Percentiles rank a stretch among this genome's conserved stretches.
Conservation (phyloP, 2,797 vertebrate genomes). For the Philypnodon macrostomus region DNA sequence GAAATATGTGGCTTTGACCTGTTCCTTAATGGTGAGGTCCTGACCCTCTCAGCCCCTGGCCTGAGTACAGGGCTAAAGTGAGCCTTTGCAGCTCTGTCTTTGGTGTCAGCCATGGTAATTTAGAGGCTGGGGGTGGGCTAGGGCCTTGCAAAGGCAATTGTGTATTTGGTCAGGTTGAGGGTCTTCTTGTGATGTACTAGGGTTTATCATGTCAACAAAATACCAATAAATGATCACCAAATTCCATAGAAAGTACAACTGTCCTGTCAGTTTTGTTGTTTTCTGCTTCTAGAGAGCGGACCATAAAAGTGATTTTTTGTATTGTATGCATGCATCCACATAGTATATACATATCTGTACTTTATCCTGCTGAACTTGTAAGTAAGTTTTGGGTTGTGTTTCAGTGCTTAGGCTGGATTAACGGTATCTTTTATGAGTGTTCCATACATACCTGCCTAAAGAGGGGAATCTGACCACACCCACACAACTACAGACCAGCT, state of each 20-base stretch:
- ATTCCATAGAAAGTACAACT: too few species aligned
- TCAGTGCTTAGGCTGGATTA: too few species aligned
- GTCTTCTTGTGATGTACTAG: slow-evolving; percentile 55
- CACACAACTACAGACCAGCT: slow-evolving; percentile 63
- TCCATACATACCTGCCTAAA: slow-evolving; percentile 57
- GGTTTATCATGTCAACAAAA: slow-evolving; percentile 64
- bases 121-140: slow-evolving; percentile 60
- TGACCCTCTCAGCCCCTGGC: slow-evolving; percentile 67
- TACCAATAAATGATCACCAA: slow-evolving; percentile 69
- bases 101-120: slow-evolving; percentile 72
- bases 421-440: slow-evolving; percentile 2
- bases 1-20: slow-evolving; percentile 83
- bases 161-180: slow-evolving; percentile 56
- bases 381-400: too few species aligned
- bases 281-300: slow-evolving; percentile 67
- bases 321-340: too few species aligned
- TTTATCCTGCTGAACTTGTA: too few species aligned
- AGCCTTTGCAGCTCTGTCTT: slow-evolving; percentile 35
- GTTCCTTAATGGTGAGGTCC: slow-evolving; percentile 70
- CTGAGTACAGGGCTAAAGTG: slow-evolving; percentile 55
- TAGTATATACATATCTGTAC: too few species aligned
- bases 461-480: slow-evolving; percentile 55
- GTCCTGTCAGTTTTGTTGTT: slow-evolving; percentile 55
- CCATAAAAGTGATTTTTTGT: slow-evolving; percentile 67
- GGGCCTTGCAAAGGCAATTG: slow-evolving; percentile 44